Evolutionary conservation across 2,888 invertebrate genomes (phyloP), one percentile per base, ranked within the genome.

Genomic region (Tetanocera ferruginea): DNA sequence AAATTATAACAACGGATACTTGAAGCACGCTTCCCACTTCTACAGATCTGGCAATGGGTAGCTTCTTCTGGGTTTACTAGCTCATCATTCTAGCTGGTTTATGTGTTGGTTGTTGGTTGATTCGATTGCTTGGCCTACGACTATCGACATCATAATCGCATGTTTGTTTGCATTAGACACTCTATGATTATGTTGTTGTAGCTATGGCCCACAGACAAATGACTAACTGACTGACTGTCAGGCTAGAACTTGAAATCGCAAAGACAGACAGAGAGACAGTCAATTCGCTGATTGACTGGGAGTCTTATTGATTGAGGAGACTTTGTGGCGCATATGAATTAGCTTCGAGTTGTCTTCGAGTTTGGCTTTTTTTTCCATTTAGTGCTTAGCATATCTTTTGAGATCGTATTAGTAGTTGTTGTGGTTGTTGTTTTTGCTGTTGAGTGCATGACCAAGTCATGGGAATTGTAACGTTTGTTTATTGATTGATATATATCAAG

Each of bases 271-370:
- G 25, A 51, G 11, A 57, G 19, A 17, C 43, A 57, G 37, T 37
- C 71, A 34, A 55, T 55, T 71, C 23, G 69, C 43, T 69, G 69
- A 69, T 69, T 69, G 69, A 71, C 71, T 71, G 49, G 17, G 69
- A 51, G 25, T 70, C 72, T 78, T 87, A 17, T 87, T 86, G 87
- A 87, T 86, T 85, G 86, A 81, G 82, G 79, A 86, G 86, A 86
- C 87, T 86, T 84, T 84, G 83, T 86, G 88, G 88, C 87, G 87
- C 87, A 87, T 86, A 85, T 86, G 87, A 86, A 86, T 87, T 88
- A 88, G 85, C 82, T 81, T 69, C 23, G 28, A 51, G 43, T 69
- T 69, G 69, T 69, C 25, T 19, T 23, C 25, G 51, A 51, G 23
- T 43, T 17, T 8, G 67, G 67, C 67, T 67, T 34, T 23, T 67